Conservation (phyloP, 2,797 vertebrate species). For the Hydrolagus colliei region DNA sequence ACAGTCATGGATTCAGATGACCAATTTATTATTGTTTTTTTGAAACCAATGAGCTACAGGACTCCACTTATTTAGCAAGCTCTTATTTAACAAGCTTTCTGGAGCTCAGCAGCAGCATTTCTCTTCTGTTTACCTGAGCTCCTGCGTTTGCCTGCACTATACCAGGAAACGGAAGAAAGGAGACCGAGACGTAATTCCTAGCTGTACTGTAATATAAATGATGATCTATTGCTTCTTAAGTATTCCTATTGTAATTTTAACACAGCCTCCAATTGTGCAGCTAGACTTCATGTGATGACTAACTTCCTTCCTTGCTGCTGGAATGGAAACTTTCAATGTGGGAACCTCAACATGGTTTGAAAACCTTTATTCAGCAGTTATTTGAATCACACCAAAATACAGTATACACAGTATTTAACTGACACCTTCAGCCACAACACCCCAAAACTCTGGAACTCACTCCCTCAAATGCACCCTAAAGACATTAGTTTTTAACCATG, state of each 20-base stretch:
- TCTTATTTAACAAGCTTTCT: neutral
- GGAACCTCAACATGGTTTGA: neutral
- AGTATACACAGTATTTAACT: neutral
- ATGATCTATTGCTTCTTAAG: neutral
- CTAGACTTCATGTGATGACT: neutral
- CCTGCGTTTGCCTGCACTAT: neutral
- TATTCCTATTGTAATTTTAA: neutral
- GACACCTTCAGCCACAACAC: neutral
- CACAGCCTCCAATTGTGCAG: slow-evolving; percentile 2
- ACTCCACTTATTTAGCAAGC: too few species aligned
- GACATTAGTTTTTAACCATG: too few species aligned
- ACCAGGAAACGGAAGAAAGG: neutral
- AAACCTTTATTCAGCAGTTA: neutral
- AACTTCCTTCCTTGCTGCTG: slow-evolving; percentile 17
- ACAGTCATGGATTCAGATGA: too few species aligned
- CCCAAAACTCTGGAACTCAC: too few species aligned
- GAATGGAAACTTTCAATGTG: neutral
- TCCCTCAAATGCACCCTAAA: too few species aligned
- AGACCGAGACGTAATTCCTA: neutral
- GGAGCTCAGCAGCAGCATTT: neutral
- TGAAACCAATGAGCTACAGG: too few species aligned
- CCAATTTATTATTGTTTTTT: too few species aligned
- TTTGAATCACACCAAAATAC: neutral
- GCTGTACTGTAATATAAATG: too few species aligned
- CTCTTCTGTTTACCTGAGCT: neutral